Evolutionary conservation across 92 coral and sea anemone genomes (phyloP), one percentile per base, ranked within the genome.

Genomic region (Blastomussa wellsi): DNA sequence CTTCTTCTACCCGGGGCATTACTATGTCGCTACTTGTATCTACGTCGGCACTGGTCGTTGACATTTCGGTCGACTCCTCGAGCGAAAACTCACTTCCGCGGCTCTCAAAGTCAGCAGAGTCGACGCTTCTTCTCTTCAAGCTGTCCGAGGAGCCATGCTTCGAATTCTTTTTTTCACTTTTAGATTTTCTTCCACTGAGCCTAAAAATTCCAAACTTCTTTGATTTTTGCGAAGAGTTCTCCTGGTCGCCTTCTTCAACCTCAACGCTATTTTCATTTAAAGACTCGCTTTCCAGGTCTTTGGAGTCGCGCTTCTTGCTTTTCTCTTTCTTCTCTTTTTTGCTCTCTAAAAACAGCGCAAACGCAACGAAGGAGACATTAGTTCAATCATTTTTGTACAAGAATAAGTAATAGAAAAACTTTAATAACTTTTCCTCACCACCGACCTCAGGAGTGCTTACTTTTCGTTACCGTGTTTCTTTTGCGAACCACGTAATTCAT

Each of bases 321-420:
- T 81, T 82, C 67, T 82, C 77, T 71, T 82, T 82, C 67, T 72
- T 82, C 52, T 72, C 74, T 49, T 68, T 81, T 66, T 81, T 81
- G 31, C 76, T 74, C 29, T 83, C 80, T 83, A 39, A n/a, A 74
- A 74, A 68, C 7, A 64, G 31, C 3, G 13, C 47, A 28, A 8
- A 44, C 31, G 15, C 24, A 20, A 10, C 52, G 7, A 72, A 26
- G 35, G 35, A 62, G 9, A 11, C 33, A n/a, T 62, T 62, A 62
- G 28, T 62, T 1, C 68, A 26, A 26, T 5, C 2, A 20, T 51
- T 51, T 6, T 6, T 13, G 7, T 41, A 7, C 44, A 41, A 6
- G 49, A 44, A 8, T 3, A 44, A 44, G 49, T 44, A 0, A 44
- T 6, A 3, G 49, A 4, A 44, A 6, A 44, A 13, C 49, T 41